Percentiles rank a stretch among this genome's conserved stretches.
Conservation (phyloP, 2,797 vertebrate genomes). For the Vespertilio murinus region DNA sequence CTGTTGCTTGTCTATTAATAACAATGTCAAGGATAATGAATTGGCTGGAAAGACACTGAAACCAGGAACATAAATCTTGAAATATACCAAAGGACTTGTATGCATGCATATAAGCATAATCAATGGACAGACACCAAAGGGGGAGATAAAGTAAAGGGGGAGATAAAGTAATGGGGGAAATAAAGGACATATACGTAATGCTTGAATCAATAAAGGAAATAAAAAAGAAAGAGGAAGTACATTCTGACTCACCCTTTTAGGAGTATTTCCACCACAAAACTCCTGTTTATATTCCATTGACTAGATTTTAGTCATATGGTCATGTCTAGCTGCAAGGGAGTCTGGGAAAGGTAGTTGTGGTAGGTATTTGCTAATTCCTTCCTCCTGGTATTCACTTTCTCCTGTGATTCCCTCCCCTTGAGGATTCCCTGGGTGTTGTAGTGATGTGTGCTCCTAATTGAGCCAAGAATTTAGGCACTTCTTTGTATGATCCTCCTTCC, state of each 20-base stretch:
- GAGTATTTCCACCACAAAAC: not conserved
- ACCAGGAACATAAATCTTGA: slow-evolving; percentile 34
- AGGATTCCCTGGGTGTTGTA: not conserved
- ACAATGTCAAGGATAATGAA: slow-evolving; percentile 4
- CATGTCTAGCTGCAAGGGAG: not conserved
- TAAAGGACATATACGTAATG: too few species aligned
- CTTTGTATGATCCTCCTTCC: not conserved
- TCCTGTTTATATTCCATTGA: not conserved
- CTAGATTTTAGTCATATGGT: not conserved
- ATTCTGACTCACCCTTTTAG: not conserved
- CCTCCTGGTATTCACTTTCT: not conserved
- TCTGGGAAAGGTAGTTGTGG: not conserved
- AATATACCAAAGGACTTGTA: not conserved
- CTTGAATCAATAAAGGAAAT: too few species aligned
- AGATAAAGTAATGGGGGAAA: too few species aligned
- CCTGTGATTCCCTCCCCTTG: not conserved
- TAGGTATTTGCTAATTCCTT: not conserved
- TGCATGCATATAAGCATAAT: too few species aligned
- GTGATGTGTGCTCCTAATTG: not conserved
- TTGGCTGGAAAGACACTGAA: slow-evolving; percentile 16
- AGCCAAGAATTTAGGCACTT: not conserved
- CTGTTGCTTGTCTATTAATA: not conserved
- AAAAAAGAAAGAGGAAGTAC: not conserved
- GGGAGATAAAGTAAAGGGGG: too few species aligned
- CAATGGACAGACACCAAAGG: too few species aligned